Conservation (phyloP, 2,113 vertebrate species). For the Delphinapterus leucas region DNA sequence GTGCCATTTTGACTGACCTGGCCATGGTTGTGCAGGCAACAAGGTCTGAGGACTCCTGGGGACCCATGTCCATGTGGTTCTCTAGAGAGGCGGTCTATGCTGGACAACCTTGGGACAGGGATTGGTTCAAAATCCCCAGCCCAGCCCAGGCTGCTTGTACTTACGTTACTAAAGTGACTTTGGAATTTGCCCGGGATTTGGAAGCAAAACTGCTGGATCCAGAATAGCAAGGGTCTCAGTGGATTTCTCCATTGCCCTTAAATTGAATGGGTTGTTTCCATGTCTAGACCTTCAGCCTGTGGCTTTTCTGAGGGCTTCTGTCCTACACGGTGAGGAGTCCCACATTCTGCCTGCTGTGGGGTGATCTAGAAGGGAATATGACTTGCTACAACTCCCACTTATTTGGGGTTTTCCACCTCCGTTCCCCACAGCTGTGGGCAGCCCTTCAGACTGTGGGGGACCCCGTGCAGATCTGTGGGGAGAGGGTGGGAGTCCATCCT, state of each 20-base stretch:
- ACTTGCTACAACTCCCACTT: neutral
- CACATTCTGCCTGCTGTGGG: neutral
- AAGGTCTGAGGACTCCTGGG: neutral
- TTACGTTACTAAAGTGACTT: neutral
- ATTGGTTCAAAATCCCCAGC: neutral
- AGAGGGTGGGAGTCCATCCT: neutral
- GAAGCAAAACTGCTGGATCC: neutral
- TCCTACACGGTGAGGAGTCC: neutral
- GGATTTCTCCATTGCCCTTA: neutral
- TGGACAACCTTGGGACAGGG: neutral
- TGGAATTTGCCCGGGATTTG: neutral
- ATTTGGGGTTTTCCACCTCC: neutral
- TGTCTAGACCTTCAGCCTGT: neutral
- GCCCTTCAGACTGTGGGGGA: neutral
- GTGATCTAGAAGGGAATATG: neutral
- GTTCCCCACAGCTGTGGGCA: neutral
- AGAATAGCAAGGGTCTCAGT: neutral
- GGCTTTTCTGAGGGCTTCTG: neutral
- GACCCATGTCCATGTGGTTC: neutral
- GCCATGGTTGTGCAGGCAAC: neutral
- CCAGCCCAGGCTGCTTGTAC: neutral
- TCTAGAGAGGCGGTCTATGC: neutral
- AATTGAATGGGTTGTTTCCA: neutral
- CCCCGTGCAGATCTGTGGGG: neutral
- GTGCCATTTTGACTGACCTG: neutral